A percentile compares a stretch with the other conserved stretches of the same genome.
These are phyloP conservation scores for Amphipoea oculea DNA, from an alignment of 2,888 invertebrate species.

Conservation along the genomic window DNA sequence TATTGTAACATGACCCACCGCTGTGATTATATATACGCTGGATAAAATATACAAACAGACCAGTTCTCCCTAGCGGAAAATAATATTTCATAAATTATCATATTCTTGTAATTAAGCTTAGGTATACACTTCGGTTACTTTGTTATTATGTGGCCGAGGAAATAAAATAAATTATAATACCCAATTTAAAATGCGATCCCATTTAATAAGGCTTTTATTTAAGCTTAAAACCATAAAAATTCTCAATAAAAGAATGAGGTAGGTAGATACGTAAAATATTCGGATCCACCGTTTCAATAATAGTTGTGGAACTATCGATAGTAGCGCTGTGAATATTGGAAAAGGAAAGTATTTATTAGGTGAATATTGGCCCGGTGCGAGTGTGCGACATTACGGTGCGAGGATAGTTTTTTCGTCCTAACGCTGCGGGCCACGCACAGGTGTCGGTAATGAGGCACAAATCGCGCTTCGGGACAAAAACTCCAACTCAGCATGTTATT, in stretches of 20 bases:
- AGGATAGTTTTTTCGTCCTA: conserved; percentile 78
- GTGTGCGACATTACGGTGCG: conserved; percentile 81
- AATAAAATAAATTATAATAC: conserved; percentile 45
- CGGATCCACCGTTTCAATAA: conserved; percentile 81
- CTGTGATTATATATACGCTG: conserved; percentile 57
- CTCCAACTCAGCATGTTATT: conserved; percentile 68
- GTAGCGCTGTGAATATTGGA: conserved; percentile 78
- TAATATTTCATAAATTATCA: conserved; percentile 59
- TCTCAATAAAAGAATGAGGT: conserved; percentile 43
- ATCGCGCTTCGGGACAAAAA: conserved; percentile 79
- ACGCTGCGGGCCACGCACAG: conserved; percentile 83
- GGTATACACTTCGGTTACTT: conserved; percentile 39
- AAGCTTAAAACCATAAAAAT: conserved; percentile 14
- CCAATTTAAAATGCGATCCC: conserved; percentile 34
- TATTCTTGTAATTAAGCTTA: conserved; percentile 58
- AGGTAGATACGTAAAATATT: conserved; percentile 77
- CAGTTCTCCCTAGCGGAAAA: conserved; percentile 50
- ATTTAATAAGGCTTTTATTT: conserved; percentile 27
- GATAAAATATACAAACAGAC: conserved; percentile 47
- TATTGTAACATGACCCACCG: conserved; percentile 67
- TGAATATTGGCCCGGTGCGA: conserved; percentile 82
- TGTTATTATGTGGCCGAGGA: conserved; percentile 43
- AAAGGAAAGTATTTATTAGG: conserved; percentile 86
- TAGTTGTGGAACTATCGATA: conserved; percentile 81
- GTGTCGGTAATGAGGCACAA: conserved; percentile 86